Conservation (phyloP, 2,888 invertebrate species). For the Caenorhabditis sp. region DNA sequence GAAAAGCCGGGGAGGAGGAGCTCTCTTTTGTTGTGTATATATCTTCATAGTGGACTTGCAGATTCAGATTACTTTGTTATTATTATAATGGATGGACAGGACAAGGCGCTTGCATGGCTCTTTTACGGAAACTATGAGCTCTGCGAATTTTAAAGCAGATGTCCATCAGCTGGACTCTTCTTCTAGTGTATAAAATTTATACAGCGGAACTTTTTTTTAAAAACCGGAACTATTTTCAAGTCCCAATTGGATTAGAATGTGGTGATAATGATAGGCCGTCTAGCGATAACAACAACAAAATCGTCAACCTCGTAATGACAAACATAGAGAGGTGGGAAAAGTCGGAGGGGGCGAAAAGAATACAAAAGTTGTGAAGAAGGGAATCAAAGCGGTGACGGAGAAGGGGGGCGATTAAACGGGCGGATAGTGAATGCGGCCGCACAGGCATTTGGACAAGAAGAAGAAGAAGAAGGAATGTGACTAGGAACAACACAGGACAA, state of each 20-base stretch:
- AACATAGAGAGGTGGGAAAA: slow-evolving; percentile 6
- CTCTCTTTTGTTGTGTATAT: slow-evolving; percentile 29
- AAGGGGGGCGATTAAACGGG: slow-evolving; percentile 46
- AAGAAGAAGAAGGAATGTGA: slow-evolving; percentile 33
- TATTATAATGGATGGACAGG: slow-evolving; percentile 25
- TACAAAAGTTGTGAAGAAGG: slow-evolving; percentile 41
- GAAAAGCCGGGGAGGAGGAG: slow-evolving; percentile 3
- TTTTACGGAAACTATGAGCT: too few relatives aligned
- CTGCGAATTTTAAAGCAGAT: too few relatives aligned
- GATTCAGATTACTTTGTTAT: slow-evolving; percentile 23
- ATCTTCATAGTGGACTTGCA: slow-evolving; percentile 24
- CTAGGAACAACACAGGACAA: slow-evolving; percentile 46
- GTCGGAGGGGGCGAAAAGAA: slow-evolving; percentile 12
- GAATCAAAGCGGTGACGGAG: slow-evolving; percentile 9
- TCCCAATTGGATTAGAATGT: too few relatives aligned
- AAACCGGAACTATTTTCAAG: too few relatives aligned
- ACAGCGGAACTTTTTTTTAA: too few relatives aligned
- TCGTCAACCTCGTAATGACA: slow-evolving; percentile 3
- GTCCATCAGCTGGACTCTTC: too few relatives aligned
- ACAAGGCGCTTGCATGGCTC: too few relatives aligned
- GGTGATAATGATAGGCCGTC: too few relatives aligned
- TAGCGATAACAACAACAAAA: not conserved
- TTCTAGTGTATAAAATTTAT: too few relatives aligned
- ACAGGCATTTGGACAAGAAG: slow-evolving; percentile 19
- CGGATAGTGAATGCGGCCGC: slow-evolving; percentile 43